These are phyloP conservation scores for Greenwoodochromis staneri DNA, from an alignment of 2,113 vertebrate genomes.

Conservation along the genomic window DNA sequence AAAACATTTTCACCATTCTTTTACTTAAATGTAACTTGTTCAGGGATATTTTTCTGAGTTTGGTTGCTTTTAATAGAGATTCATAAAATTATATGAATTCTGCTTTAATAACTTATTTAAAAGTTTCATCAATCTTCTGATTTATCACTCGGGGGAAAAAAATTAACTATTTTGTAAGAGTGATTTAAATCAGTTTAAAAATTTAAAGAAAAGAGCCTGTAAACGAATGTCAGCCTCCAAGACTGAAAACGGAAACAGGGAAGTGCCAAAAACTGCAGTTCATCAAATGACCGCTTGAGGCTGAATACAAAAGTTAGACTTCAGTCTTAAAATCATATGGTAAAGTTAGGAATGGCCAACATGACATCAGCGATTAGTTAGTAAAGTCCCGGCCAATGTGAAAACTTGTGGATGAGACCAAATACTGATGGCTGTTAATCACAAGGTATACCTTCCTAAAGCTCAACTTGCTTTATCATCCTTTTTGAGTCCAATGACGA, in stretches of 20 bases:
- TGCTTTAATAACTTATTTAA: neutral
- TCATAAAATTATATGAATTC: neutral
- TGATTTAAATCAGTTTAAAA: neutral
- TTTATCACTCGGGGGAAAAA: accelerated
- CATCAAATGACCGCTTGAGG: accelerated
- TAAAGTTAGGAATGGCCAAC: neutral
- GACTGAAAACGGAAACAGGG: accelerated
- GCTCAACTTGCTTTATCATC: neutral
- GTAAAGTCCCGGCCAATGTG: neutral
- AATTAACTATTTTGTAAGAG: accelerated
- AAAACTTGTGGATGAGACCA: neutral
- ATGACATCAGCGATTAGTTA: neutral
- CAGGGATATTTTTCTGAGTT: neutral
- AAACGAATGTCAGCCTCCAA: accelerated
- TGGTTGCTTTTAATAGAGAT: neutral
- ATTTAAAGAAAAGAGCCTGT: neutral
- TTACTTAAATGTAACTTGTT: neutral
- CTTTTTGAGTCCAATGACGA: neutral
- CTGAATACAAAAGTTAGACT: neutral
- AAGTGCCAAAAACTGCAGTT: neutral
- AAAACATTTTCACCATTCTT: neutral
- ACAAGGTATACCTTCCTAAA: neutral
- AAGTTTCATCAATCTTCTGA: neutral
- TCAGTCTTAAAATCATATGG: neutral
- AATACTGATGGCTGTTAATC: neutral